Conservation (phyloP, 2,797 vertebrate species). For the Cheirogaleus major region DNA sequence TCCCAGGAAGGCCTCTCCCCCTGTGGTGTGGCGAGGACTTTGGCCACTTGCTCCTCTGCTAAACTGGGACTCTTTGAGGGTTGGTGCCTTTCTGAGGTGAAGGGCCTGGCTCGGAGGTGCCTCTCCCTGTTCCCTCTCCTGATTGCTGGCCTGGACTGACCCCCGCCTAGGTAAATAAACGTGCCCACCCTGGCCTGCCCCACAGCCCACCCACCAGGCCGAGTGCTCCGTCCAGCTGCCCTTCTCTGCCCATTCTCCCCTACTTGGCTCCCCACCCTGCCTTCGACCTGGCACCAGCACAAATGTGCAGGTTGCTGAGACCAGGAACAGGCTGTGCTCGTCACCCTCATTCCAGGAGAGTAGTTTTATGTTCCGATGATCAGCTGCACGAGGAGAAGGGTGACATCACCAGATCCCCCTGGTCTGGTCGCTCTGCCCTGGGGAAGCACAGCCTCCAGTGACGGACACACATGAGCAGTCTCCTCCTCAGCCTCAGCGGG, state of each 20-base stretch:
- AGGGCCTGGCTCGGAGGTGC: neutral
- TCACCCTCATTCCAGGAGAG: neutral
- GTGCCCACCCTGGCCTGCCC: neutral
- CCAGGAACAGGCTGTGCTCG: neutral
- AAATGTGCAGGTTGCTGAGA: neutral
- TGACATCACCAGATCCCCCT: neutral
- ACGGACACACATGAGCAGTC: neutral
- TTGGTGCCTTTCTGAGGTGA: neutral
- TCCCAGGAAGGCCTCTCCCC: neutral
- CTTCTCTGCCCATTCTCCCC: neutral
- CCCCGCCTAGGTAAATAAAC: neutral
- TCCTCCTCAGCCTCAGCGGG: rapidly evolving
- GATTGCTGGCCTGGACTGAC: neutral
- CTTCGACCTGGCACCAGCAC: neutral
- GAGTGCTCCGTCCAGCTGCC: neutral
- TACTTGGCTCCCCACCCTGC: neutral
- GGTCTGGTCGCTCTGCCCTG: neutral
- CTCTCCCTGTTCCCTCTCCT: neutral
- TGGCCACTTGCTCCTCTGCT: neutral
- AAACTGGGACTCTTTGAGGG: neutral
- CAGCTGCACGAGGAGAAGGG: neutral
- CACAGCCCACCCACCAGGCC: rapidly evolving
- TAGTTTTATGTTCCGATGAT: neutral
- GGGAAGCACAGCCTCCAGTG: neutral
- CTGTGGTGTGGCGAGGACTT: neutral